phyloP scores from a whole-genome alignment of 2,797 vertebrate species.

The Myotis findleyi region DNA sequence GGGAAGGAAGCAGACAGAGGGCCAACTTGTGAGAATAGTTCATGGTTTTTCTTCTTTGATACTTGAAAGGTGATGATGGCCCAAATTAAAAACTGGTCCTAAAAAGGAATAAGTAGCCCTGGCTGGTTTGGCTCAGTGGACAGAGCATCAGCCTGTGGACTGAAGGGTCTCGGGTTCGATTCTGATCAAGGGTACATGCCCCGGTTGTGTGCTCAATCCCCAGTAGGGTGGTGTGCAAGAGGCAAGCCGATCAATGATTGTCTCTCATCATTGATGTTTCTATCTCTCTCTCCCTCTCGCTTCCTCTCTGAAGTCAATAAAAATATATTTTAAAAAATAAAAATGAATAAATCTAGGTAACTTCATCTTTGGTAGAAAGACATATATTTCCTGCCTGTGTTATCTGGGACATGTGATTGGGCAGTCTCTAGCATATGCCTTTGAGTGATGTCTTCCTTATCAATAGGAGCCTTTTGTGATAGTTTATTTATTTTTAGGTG shows the following conservation, averaged over 20 bases:
- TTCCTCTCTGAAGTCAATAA: neutral
- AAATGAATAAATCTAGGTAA: neutral
- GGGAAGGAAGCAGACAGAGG: neutral
- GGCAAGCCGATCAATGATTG: neutral
- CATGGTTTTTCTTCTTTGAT: neutral
- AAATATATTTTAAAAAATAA: neutral
- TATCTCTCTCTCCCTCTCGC: neutral
- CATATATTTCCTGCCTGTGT: neutral
- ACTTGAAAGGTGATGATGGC: neutral
- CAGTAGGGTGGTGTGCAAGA: neutral
- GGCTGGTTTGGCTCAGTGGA: too few relatives aligned
- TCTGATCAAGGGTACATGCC: neutral
- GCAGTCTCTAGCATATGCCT: neutral
- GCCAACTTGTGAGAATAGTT: neutral
- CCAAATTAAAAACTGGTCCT: neutral
- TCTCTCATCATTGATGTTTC: neutral
- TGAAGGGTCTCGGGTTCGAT: too few relatives aligned
- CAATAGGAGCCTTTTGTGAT: neutral
- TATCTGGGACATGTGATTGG: neutral
- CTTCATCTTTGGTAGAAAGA: neutral
- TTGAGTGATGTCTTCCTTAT: neutral
- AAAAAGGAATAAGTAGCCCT: neutral
- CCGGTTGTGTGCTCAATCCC: rapidly evolving
- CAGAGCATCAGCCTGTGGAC: too few relatives aligned
- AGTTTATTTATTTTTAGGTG: neutral